These are phyloP conservation scores for Nothobranchius furzeri DNA, from an alignment of 2,113 vertebrate species.

Conservation along the genomic window DNA sequence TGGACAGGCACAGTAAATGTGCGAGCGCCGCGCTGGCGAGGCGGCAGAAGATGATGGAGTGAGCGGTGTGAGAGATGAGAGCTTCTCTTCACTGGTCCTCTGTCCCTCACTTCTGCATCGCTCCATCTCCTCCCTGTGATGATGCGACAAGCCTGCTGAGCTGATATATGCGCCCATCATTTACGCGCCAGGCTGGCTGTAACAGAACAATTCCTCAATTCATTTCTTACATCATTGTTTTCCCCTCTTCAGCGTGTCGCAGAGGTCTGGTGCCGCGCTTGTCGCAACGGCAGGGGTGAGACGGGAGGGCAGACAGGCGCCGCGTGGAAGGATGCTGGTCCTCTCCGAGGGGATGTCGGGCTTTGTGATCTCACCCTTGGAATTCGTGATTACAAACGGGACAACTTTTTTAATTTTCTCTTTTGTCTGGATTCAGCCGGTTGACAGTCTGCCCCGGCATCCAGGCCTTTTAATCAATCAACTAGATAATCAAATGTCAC, in stretches of 20 bases:
- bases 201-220: conserved; percentile 79
- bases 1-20: conserved; percentile 62
- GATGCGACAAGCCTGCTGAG: conserved; percentile 67
- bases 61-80: conserved; percentile 54
- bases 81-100: conserved; percentile 32
- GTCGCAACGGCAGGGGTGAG: conserved; percentile 71
- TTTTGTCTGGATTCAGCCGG: conserved; percentile 96
- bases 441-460: conserved; percentile 95
- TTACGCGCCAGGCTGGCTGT: conserved; percentile 63
- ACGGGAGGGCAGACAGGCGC: conserved; percentile 77
- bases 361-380: conserved; percentile 98
- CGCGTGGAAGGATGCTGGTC: conserved; percentile 68
- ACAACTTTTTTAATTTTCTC: conserved; percentile 99
- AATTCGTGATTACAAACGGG: conserved; percentile 99
- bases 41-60: conserved; percentile 60
- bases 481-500: conserved; percentile 99
- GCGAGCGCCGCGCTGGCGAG: conserved; percentile 46
- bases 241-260: conserved; percentile 55
- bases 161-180: conserved; percentile 60
- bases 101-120: conserved; percentile 29
- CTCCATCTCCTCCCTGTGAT: conserved; percentile 45
- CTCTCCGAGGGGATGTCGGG: conserved; percentile 85
- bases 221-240: conserved; percentile 84
- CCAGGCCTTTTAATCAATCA: conserved; percentile 99
- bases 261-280: conserved; percentile 46